Conservation (phyloP, 2,888 invertebrate species). For the Mylabris sibirica region DNA sequence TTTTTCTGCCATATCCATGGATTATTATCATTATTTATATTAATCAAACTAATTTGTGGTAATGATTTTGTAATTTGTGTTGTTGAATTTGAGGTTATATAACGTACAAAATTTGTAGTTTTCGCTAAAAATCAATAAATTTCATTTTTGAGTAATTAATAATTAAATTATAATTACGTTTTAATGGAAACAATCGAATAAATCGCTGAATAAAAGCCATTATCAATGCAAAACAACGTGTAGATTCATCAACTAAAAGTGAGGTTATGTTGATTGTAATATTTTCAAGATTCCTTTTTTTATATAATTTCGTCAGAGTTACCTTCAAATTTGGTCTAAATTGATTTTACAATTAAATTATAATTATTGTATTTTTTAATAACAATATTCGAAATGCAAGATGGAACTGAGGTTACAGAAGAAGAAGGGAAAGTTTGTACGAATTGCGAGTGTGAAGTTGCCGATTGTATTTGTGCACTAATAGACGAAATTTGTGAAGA, state of each 20-base stretch:
- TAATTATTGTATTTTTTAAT: not conserved
- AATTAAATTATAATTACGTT: constrained; percentile 17
- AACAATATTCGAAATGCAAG: not conserved
- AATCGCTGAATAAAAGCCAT: constrained; percentile 26
- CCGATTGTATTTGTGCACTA: not conserved
- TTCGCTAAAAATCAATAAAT: constrained; percentile 12
- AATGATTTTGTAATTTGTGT: not conserved
- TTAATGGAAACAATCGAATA: constrained; percentile 15
- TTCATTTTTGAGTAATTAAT: not conserved
- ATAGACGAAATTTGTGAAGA: not conserved
- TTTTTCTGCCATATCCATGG: constrained; percentile 55
- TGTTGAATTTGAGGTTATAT: constrained; percentile 28
- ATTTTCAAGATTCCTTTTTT: not conserved
- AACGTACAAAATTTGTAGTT: constrained; percentile 15
- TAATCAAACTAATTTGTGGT: constrained; percentile 17
- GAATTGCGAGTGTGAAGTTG: not conserved
- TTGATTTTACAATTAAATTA: too few species aligned
- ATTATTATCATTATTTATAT: constrained; percentile 34
- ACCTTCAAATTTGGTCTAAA: not conserved
- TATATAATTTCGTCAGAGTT: too few species aligned
- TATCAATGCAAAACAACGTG: not conserved
- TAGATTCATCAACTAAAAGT: not conserved
- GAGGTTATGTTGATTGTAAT: constrained; percentile 17
- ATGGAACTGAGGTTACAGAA: not conserved
- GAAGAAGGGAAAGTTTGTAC: not conserved